Evolutionary conservation across 1,140 invertebrate species (phyloP).

Genomic region (Caenorhabditis brenneri): DNA sequence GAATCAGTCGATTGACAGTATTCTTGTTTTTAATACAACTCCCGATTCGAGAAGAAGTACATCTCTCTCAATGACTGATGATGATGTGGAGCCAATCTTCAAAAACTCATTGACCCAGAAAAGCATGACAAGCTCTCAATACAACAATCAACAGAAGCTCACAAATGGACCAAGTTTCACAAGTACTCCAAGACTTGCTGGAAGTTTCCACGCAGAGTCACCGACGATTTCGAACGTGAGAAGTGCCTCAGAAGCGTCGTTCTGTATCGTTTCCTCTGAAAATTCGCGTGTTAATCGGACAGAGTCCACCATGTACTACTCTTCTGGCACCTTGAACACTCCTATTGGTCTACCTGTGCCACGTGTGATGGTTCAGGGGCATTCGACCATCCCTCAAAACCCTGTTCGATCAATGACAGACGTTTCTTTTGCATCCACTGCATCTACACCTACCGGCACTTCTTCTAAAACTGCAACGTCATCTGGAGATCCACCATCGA

Average conservation of each 20-base stretch:
- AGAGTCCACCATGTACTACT: background rate
- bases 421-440: background rate
- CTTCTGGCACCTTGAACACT: background rate
- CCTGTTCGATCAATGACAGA: background rate
- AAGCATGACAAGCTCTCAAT: background rate
- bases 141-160: background rate
- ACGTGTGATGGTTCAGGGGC: too few relatives aligned
- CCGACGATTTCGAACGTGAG: slow-evolving; percentile 2
- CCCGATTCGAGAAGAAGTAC: background rate
- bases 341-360: too few relatives aligned
- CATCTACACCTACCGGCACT: background rate
- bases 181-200: background rate
- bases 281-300: background rate
- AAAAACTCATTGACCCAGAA: background rate
- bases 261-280: background rate
- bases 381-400: too few relatives aligned
- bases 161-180: background rate
- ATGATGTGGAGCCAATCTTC: slow-evolving; percentile 13
- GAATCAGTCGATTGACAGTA: background rate
- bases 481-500: background rate
- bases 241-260: background rate
- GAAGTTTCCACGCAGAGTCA: background rate
- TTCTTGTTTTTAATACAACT: background rate
- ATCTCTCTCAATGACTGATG: background rate
- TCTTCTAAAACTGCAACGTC: background rate